phyloP scores from a whole-genome alignment of 2,888 invertebrate genomes.

The Melanargia galathea region DNA sequence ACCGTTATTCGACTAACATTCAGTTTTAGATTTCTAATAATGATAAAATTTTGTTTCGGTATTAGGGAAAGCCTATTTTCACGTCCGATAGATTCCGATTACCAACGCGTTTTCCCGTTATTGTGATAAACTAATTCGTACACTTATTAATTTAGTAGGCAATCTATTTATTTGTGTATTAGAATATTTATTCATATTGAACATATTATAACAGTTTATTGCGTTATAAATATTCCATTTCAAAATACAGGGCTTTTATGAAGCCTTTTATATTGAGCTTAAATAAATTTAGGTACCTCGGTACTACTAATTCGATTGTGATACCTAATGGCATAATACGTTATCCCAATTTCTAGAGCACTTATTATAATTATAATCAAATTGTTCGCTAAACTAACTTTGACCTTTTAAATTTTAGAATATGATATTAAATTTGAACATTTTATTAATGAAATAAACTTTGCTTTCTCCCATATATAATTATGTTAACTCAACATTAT shows the following conservation, averaged over 20 bases:
- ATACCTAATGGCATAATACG: background rate
- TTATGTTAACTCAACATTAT: no score
- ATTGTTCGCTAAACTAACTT: background rate
- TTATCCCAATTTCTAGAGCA: background rate
- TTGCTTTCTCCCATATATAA: background rate
- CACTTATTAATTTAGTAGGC: conserved; percentile 23
- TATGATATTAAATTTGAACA: no score
- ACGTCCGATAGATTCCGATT: conserved; percentile 41
- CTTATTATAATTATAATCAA: background rate
- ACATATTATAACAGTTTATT: background rate
- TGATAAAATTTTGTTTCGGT: conserved; percentile 45
- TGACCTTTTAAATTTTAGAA: background rate
- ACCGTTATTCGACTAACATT: conserved; percentile 46
- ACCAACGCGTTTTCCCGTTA: conserved; percentile 35
- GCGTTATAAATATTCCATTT: background rate
- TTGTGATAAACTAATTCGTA: conserved; percentile 33
- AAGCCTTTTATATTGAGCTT: no score
- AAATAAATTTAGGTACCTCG: no score
- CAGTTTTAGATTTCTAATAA: conserved; percentile 47
- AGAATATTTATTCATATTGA: conserved; percentile 21
- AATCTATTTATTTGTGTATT: conserved; percentile 23
- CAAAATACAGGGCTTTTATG: background rate
- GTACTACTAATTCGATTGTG: background rate
- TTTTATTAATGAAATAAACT: background rate
- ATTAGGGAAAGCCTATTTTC: conserved; percentile 42